A percentile compares a stretch with the other conserved stretches of the same genome.
phyloP scores from a whole-genome alignment of 2,888 invertebrate genomes.

The Steinernema hermaphroditum region DNA sequence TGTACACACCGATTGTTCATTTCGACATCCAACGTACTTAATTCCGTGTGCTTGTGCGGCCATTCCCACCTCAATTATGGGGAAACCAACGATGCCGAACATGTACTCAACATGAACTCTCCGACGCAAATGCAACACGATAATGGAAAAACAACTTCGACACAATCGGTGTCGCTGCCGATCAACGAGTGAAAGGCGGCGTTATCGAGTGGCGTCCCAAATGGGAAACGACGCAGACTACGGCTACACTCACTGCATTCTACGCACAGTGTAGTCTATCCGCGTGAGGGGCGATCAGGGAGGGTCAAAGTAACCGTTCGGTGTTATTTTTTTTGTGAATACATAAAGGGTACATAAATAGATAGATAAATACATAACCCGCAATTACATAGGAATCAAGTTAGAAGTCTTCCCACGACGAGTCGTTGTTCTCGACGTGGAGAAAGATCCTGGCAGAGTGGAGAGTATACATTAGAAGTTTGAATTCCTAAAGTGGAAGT shows the following conservation, averaged over 20 bases:
- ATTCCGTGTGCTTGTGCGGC: constrained; percentile 85
- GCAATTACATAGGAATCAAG: neutral
- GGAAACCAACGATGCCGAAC: constrained; percentile 94
- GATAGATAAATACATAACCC: neutral
- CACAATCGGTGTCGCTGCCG: neutral
- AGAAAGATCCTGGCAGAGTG: constrained; percentile 95
- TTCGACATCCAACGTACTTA: constrained; percentile 87
- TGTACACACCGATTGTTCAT: constrained; percentile 81
- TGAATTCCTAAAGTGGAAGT: constrained; percentile 87
- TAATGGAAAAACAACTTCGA: neutral
- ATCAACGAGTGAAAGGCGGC: too few species aligned
- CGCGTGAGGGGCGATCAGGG: too few species aligned
- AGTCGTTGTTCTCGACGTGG: constrained; percentile 69
- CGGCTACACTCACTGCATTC: constrained; percentile 17
- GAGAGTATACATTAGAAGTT: constrained; percentile 84
- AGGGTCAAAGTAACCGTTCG: too few species aligned
- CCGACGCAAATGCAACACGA: neutral
- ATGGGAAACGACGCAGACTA: neutral
- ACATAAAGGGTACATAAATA: neutral
- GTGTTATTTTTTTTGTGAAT: neutral
- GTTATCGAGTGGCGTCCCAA: too few species aligned
- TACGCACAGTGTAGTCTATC: neutral
- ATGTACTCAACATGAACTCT: constrained; percentile 80
- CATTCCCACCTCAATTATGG: constrained; percentile 87
- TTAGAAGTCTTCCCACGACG: constrained; percentile 24